Conservation (phyloP, 2,797 vertebrate species). For the Lates japonicus region DNA sequence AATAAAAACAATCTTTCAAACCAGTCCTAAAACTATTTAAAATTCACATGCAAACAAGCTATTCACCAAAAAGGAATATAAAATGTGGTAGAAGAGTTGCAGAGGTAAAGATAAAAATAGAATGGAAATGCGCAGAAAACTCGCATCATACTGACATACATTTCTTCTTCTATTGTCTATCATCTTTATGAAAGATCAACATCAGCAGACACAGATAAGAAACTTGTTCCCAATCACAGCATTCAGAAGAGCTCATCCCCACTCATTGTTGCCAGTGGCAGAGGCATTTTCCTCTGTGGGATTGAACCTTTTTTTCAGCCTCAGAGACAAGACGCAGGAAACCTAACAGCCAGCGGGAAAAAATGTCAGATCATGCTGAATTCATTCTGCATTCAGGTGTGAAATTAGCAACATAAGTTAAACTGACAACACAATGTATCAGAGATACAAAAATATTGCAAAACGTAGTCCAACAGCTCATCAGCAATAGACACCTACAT, state of each 20-base stretch:
- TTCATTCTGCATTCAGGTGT: slow-evolving; percentile 21
- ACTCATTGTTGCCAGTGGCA: slow-evolving; percentile 24
- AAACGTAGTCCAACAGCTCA: neutral
- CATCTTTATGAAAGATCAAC: slow-evolving; percentile 39
- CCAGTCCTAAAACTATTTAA: slow-evolving; percentile 5
- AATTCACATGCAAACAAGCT: neutral
- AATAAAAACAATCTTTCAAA: neutral
- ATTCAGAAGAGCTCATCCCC: slow-evolving; percentile 30
- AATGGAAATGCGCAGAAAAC: slow-evolving; percentile 1
- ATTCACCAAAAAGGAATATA: neutral
- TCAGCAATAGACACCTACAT: neutral
- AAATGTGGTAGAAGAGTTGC: neutral
- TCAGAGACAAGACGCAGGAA: neutral
- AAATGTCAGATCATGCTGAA: slow-evolving; percentile 20
- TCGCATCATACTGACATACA: slow-evolving; percentile 29
- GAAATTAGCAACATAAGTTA: slow-evolving; percentile 15
- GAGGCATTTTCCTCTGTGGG: slow-evolving; percentile 21
- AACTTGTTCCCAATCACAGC: slow-evolving; percentile 35
- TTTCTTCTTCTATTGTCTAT: slow-evolving; percentile 43
- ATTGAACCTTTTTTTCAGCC: slow-evolving; percentile 30
- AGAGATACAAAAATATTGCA: slow-evolving; percentile 1
- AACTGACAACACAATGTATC: slow-evolving; percentile 17
- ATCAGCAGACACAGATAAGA: slow-evolving; percentile 29
- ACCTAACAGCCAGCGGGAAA: neutral
- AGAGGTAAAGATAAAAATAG: slow-evolving; percentile 22